phyloP scores from a whole-genome alignment of 1,140 invertebrate genomes.

The Drosophila nebulosa region DNA sequence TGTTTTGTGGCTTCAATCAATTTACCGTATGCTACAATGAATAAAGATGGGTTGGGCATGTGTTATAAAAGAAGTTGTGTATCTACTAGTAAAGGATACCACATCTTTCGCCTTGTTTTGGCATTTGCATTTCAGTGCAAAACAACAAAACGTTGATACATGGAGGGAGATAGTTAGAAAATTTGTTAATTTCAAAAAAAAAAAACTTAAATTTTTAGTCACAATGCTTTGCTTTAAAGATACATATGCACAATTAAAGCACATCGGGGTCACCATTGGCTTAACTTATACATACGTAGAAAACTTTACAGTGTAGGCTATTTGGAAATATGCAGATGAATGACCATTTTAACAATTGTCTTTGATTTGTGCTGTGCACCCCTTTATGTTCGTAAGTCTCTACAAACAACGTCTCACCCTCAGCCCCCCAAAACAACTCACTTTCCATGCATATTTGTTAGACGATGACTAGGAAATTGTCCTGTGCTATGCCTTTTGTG shows the following conservation, averaged over 20 bases:
- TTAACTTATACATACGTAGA: neutral
- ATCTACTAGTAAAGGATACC: neutral
- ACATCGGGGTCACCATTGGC: neutral
- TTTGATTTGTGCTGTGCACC: conserved; percentile 13
- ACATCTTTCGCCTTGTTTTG: conserved; percentile 10
- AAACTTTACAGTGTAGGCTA: neutral
- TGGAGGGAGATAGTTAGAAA: neutral
- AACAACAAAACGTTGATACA: neutral
- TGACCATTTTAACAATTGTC: conserved; percentile 36
- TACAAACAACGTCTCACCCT: neutral
- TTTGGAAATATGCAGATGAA: conserved; percentile 43
- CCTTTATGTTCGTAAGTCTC: neutral
- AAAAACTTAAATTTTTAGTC: too few species aligned
- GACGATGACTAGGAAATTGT: conserved; percentile 1
- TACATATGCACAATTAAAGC: neutral
- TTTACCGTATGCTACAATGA: neutral
- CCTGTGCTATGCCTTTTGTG: conserved; percentile 26
- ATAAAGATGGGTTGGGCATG: neutral
- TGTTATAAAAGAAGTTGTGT: neutral
- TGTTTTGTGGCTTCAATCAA: conserved; percentile 4
- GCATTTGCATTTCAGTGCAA: conserved; percentile 49
- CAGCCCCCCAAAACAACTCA: neutral
- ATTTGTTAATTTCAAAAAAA: neutral
- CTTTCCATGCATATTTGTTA: neutral
- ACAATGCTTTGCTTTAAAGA: too few species aligned